phyloP scores from a whole-genome alignment of 2,888 invertebrate species.

The Drosophila meridiana region DNA sequence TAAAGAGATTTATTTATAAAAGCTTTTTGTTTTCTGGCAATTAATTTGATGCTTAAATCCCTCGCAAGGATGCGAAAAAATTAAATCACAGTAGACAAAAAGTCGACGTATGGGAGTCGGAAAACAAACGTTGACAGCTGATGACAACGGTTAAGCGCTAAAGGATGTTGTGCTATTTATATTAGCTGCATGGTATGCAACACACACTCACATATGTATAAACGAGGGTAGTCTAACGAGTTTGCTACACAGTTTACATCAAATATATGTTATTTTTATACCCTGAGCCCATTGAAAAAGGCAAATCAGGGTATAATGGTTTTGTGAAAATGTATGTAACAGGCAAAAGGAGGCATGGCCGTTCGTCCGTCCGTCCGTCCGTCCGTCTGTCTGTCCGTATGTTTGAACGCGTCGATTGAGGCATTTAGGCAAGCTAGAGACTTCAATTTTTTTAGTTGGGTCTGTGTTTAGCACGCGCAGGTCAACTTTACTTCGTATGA shows the following conservation, averaged over 20 bases:
- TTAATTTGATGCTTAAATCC: background rate
- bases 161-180: conserved; percentile 19
- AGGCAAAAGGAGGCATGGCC: no score
- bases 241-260: background rate
- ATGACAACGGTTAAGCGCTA: conserved; percentile 47
- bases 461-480: no score
- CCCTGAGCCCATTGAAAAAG: no score
- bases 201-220: background rate
- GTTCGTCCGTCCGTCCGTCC: no score
- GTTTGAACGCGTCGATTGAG: no score
- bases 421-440: no score
- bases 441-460: no score
- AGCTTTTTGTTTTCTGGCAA: background rate
- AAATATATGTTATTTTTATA: no score
- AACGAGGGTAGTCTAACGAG: background rate
- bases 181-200: conserved; percentile 4
- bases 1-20: background rate
- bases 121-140: conserved; percentile 40
- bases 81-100: conserved; percentile 15
- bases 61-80: background rate
- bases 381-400: no score
- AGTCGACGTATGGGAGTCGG: conserved; percentile 3
- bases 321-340: no score
- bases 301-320: no score
- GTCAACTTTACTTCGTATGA: no score